Evolutionary conservation across 2,888 invertebrate genomes (phyloP).

Genomic region (Apantesis nais): DNA sequence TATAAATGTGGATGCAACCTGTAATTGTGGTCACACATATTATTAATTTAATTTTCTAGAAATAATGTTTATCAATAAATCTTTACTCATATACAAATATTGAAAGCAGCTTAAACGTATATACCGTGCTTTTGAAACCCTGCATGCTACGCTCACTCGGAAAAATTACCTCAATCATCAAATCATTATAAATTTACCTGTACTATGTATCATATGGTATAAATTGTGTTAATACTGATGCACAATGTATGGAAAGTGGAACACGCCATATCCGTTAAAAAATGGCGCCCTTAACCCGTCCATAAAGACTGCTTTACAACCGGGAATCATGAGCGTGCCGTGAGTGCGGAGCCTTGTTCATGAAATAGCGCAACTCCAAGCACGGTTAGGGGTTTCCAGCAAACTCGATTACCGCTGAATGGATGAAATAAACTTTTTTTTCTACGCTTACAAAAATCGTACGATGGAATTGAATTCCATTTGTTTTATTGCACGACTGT

Average conservation of each 20-base stretch:
- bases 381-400: neutral
- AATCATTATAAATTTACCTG: neutral
- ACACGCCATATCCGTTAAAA: neutral
- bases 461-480: neutral
- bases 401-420: neutral
- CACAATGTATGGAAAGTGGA: neutral
- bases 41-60: neutral
- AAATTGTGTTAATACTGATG: neutral
- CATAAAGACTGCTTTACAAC: neutral
- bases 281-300: neutral
- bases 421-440: neutral
- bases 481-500: neutral
- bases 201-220: neutral
- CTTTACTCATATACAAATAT: neutral
- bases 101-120: neutral
- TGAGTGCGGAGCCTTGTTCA: neutral
- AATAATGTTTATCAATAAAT: neutral
- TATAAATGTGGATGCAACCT: no score
- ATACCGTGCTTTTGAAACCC: neutral
- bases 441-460: neutral
- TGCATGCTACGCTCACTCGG: neutral
- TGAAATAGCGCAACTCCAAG: neutral
- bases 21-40: neutral
- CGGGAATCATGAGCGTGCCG: neutral
- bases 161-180: neutral